Evolutionary conservation across 2,113 vertebrate genomes (phyloP).

Genomic region (Scortum barcoo): DNA sequence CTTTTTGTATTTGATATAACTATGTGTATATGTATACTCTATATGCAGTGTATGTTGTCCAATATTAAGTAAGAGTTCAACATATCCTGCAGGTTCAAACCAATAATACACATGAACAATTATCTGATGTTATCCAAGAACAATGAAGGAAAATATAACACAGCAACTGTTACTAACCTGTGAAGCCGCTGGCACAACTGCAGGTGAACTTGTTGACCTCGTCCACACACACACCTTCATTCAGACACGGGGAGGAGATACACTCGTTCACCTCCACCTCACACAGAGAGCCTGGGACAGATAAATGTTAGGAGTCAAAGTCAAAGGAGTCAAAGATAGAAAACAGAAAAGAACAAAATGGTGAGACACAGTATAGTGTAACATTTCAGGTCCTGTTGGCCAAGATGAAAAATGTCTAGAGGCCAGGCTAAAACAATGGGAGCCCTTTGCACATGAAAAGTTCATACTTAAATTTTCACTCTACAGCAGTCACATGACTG

Average conservation of each 20-base stretch:
- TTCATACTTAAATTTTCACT: background rate
- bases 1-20: background rate
- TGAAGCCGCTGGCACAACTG: constrained; percentile 88
- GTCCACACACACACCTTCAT: constrained; percentile 91
- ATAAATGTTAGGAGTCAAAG: background rate
- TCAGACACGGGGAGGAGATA: constrained; percentile 90
- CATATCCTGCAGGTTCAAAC: background rate
- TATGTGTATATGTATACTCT: background rate
- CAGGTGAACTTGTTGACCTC: constrained; percentile 89
- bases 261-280: constrained; percentile 95
- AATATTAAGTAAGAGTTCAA: background rate
- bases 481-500: background rate
- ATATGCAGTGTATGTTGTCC: background rate
- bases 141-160: background rate
- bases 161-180: constrained; percentile 83
- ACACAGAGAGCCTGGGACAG: constrained; percentile 87
- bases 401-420: too few relatives aligned
- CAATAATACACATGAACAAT: background rate
- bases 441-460: background rate
- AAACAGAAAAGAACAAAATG: background rate
- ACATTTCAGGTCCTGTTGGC: background rate
- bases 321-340: background rate
- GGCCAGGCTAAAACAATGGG: background rate
- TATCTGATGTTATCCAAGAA: background rate
- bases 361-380: background rate